These are phyloP conservation scores for Turritopsis rubra DNA, from an alignment of 30 jellyfish, hydroid and myxozoan genomes.

Conservation along the genomic window DNA sequence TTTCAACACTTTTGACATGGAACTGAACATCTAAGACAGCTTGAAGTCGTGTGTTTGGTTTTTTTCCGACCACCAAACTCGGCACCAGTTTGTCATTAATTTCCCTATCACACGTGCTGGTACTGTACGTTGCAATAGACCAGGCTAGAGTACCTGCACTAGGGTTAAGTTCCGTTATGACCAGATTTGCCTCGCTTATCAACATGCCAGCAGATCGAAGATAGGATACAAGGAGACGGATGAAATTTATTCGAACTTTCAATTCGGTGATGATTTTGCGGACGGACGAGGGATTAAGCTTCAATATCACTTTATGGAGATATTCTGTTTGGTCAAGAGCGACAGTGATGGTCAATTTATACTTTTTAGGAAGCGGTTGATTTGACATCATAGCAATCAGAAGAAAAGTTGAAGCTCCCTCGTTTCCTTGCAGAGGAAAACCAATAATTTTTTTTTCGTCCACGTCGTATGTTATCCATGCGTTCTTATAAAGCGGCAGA, in stretches of 20 bases:
- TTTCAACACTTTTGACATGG: not conserved
- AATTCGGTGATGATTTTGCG: not conserved
- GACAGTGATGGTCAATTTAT: not conserved
- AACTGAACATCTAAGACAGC: not conserved
- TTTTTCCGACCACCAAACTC: not conserved
- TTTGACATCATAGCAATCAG: slow-evolving; percentile 29
- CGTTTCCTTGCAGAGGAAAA: slow-evolving; percentile 65
- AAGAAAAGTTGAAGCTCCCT: slow-evolving; percentile 44
- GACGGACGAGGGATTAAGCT: not conserved
- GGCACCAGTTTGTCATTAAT: not conserved
- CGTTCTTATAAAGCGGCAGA: slow-evolving; percentile 36
- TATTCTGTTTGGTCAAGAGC: not conserved
- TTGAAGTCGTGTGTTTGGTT: not conserved
- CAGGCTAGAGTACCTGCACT: not conserved
- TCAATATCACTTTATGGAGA: not conserved
- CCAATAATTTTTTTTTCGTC: slow-evolving; percentile 41
- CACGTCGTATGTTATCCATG: slow-evolving; percentile 51
- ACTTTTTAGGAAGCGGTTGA: not conserved
- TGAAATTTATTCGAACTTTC: not conserved
- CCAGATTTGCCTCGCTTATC: not conserved
- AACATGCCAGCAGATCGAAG: not conserved
- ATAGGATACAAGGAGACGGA: not conserved
- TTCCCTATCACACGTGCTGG: not conserved
- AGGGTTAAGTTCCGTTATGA: not conserved
- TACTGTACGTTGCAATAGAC: not conserved